phyloP scores from a whole-genome alignment of 1,140 invertebrate genomes.

The Myzus persicae region DNA sequence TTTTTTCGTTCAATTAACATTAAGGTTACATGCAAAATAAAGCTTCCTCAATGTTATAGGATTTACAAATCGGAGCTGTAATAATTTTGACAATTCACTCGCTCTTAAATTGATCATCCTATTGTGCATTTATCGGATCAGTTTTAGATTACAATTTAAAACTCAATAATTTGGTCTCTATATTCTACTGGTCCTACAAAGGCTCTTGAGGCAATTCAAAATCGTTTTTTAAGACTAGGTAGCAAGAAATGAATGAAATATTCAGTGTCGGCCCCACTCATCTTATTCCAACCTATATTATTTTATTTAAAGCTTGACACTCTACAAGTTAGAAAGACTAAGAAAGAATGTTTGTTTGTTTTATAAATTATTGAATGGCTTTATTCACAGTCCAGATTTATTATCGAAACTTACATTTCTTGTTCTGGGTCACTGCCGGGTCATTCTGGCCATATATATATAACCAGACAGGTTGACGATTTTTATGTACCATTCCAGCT shows the following conservation, averaged over 20 bases:
- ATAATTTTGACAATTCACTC: not conserved
- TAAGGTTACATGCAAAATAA: not conserved
- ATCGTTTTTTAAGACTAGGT: no score
- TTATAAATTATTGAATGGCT: no score
- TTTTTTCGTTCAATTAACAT: constrained; percentile 3
- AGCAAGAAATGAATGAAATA: no score
- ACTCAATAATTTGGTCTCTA: not conserved
- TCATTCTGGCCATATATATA: not conserved
- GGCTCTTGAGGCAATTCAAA: no score
- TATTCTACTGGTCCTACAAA: no score
- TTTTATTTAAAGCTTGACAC: no score
- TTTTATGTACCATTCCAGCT: not conserved
- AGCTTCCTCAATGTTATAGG: no score
- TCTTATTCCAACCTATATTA: no score
- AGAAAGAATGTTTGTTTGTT: no score
- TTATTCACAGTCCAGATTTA: not conserved
- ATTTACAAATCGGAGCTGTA: not conserved
- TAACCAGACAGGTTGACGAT: not conserved
- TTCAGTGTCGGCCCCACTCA: no score
- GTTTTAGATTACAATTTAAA: not conserved
- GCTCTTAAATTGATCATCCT: not conserved
- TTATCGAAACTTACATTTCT: not conserved
- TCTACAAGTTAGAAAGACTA: no score
- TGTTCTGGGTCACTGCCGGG: no score
- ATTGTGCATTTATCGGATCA: not conserved